These are phyloP conservation scores for Leptothorax acervorum DNA, from an alignment of 2,888 invertebrate species.

Conservation along the genomic window DNA sequence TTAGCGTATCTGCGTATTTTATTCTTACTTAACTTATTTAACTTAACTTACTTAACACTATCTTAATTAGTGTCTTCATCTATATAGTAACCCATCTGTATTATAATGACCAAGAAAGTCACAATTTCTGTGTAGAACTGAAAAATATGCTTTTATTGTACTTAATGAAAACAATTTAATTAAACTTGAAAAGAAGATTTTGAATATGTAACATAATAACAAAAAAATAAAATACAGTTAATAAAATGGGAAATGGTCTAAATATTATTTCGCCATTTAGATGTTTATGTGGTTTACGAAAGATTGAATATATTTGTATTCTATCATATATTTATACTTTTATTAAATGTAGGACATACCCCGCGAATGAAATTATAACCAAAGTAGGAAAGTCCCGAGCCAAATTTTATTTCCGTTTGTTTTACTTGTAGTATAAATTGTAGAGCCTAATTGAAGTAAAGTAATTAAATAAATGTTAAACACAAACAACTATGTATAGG, in stretches of 20 bases:
- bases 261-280: neutral
- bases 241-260: neutral
- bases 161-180: neutral
- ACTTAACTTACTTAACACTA: too few relatives aligned
- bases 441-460: neutral
- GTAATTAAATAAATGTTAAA: neutral
- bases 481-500: neutral
- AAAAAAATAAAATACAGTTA: neutral
- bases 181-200: neutral
- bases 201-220: neutral
- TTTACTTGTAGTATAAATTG: slow-evolving; percentile 32
- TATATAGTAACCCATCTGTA: slow-evolving; percentile 2
- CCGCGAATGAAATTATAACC: neutral
- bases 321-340: neutral
- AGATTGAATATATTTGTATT: neutral
- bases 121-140: neutral
- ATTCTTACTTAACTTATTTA: neutral
- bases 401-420: slow-evolving; percentile 17
- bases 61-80: neutral
- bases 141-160: slow-evolving; percentile 13
- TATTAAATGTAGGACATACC: neutral
- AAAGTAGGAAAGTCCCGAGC: slow-evolving; percentile 17
- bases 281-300: neutral
- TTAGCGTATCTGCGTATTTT: neutral
- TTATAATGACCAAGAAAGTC: slow-evolving; percentile 2